Conservation (phyloP, 30 jellyfish, hydroid and myxozoan genomes). For the Mastigias papua region DNA sequence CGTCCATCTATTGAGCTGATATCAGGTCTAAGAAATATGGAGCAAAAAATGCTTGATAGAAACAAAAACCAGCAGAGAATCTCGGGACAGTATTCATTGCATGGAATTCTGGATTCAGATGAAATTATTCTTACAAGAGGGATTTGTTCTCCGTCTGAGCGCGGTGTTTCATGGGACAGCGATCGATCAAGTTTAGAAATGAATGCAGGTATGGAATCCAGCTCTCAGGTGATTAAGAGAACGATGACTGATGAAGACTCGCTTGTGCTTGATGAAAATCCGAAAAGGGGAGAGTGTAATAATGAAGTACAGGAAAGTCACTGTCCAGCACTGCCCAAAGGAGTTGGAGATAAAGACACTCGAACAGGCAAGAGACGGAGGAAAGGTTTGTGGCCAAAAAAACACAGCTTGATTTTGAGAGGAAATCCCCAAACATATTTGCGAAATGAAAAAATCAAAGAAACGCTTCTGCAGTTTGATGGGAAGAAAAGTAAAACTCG, state of each 20-base stretch:
- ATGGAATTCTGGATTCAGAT: neutral
- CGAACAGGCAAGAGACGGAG: constrained; percentile 1
- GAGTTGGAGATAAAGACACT: neutral
- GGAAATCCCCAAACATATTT: neutral
- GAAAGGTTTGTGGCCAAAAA: constrained; percentile 4
- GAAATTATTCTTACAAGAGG: neutral
- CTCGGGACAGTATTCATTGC: neutral
- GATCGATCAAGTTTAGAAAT: neutral
- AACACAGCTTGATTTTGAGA: neutral
- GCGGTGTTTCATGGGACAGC: neutral
- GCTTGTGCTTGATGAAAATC: neutral
- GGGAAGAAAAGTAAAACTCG: neutral
- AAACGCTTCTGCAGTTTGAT: constrained; percentile 33
- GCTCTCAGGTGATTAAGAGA: neutral
- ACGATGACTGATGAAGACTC: neutral
- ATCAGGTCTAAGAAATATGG: constrained; percentile 10
- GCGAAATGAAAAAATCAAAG: neutral
- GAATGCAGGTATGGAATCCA: neutral
- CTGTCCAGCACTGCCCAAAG: neutral
- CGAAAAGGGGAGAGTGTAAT: neutral
- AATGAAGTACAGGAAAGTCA: neutral
- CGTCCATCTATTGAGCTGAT: neutral
- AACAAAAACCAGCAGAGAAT: neutral
- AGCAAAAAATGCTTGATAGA: neutral
- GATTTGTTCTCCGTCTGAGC: neutral